Conservation (phyloP, 2,113 vertebrate genomes). For the Pollimyrus isidori region DNA sequence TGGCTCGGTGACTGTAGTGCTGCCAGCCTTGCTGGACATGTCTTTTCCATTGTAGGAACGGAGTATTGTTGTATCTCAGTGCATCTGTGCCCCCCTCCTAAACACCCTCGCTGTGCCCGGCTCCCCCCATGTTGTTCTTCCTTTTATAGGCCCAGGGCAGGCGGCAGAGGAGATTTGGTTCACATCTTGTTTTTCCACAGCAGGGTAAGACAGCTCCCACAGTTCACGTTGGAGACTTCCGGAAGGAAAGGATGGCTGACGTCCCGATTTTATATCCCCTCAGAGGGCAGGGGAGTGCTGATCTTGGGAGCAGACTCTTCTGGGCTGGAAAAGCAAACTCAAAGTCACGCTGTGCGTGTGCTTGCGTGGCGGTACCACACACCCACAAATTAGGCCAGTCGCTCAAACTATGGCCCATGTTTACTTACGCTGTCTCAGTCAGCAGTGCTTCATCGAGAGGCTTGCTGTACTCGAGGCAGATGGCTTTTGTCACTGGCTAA, state of each 20-base stretch:
- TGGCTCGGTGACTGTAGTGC: conserved; percentile 31
- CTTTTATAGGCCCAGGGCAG: conserved; percentile 33
- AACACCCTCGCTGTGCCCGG: background rate
- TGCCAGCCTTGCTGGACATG: conserved; percentile 25
- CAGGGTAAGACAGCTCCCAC: conserved; percentile 28
- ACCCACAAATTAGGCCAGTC: background rate
- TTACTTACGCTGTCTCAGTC: background rate
- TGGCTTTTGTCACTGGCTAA: background rate
- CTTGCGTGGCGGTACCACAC: too few species aligned
- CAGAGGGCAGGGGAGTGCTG: conserved; percentile 30
- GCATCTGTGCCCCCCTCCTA: background rate
- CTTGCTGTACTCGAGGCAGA: background rate
- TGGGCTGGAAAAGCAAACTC: background rate
- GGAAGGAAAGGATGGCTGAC: conserved; percentile 37
- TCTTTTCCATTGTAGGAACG: conserved; percentile 32
- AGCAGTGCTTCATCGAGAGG: conserved; percentile 28
- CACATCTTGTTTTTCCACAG: conserved; percentile 38
- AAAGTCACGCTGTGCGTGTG: background rate
- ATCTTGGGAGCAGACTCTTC: conserved; percentile 51
- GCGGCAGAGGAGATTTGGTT: conserved; percentile 31
- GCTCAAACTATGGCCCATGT: background rate
- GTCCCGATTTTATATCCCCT: conserved; percentile 38
- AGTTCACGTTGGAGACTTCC: conserved; percentile 42
- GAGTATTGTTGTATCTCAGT: conserved; percentile 26
- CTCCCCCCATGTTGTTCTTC: conserved; percentile 23